Percentiles rank a stretch among this genome's conserved stretches.
Conservation (phyloP, 2,113 vertebrate species). For the Brachionichthys hirsutus region DNA sequence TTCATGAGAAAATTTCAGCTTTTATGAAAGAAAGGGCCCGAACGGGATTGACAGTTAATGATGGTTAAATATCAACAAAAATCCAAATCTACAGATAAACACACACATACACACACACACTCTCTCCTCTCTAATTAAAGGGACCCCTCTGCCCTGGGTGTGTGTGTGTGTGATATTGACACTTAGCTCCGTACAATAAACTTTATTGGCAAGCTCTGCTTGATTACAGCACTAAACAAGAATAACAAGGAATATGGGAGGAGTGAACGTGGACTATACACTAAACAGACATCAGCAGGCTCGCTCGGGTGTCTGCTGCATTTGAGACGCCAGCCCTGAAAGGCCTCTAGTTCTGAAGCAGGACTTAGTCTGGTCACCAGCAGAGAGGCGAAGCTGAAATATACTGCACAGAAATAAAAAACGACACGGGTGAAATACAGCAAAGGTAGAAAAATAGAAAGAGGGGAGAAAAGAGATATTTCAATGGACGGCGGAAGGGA, state of each 20-base stretch:
- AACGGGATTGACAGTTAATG: slow-evolving; percentile 30
- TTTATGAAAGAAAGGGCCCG: slow-evolving; percentile 33
- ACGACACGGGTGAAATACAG: slow-evolving; percentile 48
- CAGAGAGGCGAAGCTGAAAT: slow-evolving; percentile 20
- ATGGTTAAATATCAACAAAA: slow-evolving; percentile 42
- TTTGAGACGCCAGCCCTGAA: slow-evolving; percentile 52
- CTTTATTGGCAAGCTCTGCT: slow-evolving; percentile 99
- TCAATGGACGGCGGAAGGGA: slow-evolving; percentile 63
- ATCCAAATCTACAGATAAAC: slow-evolving; percentile 39
- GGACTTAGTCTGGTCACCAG: too few species aligned
- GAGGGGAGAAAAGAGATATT: slow-evolving; percentile 57
- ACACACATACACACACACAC: slow-evolving; percentile 65
- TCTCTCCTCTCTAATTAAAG: slow-evolving; percentile 99
- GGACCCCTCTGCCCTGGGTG: slow-evolving; percentile 87
- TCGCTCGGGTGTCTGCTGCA: slow-evolving; percentile 60
- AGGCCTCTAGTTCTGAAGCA: slow-evolving; percentile 26
- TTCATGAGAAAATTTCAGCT: slow-evolving; percentile 22
- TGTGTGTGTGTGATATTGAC: slow-evolving; percentile 98
- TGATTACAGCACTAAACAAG: slow-evolving; percentile 93
- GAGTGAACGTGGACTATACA: slow-evolving; percentile 77
- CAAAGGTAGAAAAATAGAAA: slow-evolving; percentile 51
- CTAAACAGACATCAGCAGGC: slow-evolving; percentile 69
- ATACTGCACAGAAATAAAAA: slow-evolving; percentile 36
- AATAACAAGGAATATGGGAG: slow-evolving; percentile 96
- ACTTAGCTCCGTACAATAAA: slow-evolving; percentile 98